Conservation (phyloP, 1,140 invertebrate species). For the Hylaeus volcanicus region DNA sequence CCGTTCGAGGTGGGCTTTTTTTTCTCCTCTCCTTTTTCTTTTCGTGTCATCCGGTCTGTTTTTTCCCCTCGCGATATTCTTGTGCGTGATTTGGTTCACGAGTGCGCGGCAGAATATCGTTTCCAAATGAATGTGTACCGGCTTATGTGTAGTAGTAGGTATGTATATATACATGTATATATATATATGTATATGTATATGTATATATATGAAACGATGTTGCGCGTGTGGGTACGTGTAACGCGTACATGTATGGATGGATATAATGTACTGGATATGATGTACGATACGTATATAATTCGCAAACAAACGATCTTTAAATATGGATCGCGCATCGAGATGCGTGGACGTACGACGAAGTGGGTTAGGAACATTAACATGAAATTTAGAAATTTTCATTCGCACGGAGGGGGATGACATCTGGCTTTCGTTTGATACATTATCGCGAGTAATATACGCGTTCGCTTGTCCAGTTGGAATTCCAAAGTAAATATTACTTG, state of each 20-base stretch:
- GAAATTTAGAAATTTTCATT: neutral
- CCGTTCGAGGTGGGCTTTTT: neutral
- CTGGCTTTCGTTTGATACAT: too few species aligned
- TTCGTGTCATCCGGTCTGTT: slow-evolving; percentile 26
- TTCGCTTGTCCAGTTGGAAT: too few species aligned
- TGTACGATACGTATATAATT: neutral
- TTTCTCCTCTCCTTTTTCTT: neutral
- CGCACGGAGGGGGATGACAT: neutral
- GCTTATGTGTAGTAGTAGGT: slow-evolving; percentile 6
- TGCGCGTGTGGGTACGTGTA: too few species aligned
- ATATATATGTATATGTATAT: neutral
- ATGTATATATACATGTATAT: slow-evolving; percentile 13
- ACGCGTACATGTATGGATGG: too few species aligned
- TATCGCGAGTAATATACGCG: too few species aligned
- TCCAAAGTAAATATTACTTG: too few species aligned
- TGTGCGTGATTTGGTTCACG: slow-evolving; percentile 15
- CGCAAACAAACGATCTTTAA: neutral
- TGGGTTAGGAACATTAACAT: neutral
- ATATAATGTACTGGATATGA: neutral
- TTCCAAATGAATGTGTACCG: neutral
- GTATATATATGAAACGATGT: neutral
- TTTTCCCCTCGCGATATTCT: slow-evolving; percentile 15
- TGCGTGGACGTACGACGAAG: neutral
- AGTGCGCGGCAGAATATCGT: slow-evolving; percentile 1
- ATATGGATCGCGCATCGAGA: neutral